These are phyloP conservation scores for Gambusia affinis DNA, from an alignment of 2,113 vertebrate genomes.

Conservation along the genomic window DNA sequence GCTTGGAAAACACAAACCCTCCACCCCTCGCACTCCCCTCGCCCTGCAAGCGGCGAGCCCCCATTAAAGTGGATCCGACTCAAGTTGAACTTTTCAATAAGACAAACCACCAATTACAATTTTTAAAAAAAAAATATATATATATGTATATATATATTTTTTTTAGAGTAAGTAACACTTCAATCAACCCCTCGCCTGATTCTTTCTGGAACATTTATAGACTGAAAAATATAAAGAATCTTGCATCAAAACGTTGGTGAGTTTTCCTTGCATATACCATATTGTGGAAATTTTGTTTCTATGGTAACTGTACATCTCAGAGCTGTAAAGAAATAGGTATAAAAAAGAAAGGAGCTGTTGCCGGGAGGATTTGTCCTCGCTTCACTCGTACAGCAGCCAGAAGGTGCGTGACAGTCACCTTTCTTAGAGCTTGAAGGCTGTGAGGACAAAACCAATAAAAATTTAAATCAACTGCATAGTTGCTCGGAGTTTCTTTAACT, in stretches of 20 bases:
- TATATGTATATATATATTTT: slow-evolving; percentile 22
- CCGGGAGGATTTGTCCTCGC: slow-evolving; percentile 74
- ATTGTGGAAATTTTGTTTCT: slow-evolving; percentile 79
- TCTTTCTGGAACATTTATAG: slow-evolving; percentile 81
- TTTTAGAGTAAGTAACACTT: slow-evolving; percentile 82
- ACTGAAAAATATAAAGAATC: slow-evolving; percentile 50
- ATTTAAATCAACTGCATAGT: slow-evolving; percentile 85
- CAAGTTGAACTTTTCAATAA: slow-evolving; percentile 62
- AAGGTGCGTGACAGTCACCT: slow-evolving; percentile 78
- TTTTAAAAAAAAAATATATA: slow-evolving; percentile 19
- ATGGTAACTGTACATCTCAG: slow-evolving; percentile 82
- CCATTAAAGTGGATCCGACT: slow-evolving; percentile 75
- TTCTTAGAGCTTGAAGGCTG: slow-evolving; percentile 78
- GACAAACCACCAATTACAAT: slow-evolving; percentile 65
- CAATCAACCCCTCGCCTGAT: slow-evolving; percentile 79
- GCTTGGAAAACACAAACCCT: slow-evolving; percentile 80
- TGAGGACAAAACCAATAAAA: slow-evolving; percentile 77
- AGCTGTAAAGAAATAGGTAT: slow-evolving; percentile 77
- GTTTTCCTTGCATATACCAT: slow-evolving; percentile 80
- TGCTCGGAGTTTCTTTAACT: slow-evolving; percentile 72
- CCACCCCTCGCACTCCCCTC: slow-evolving; percentile 59
- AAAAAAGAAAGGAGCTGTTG: slow-evolving; percentile 76
- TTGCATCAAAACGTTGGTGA: slow-evolving; percentile 76
- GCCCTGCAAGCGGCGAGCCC: slow-evolving; percentile 69
- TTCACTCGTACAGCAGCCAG: slow-evolving; percentile 79